These are phyloP conservation scores for Lipophrys pholis DNA, from an alignment of 2,113 vertebrate species.

Conservation along the genomic window DNA sequence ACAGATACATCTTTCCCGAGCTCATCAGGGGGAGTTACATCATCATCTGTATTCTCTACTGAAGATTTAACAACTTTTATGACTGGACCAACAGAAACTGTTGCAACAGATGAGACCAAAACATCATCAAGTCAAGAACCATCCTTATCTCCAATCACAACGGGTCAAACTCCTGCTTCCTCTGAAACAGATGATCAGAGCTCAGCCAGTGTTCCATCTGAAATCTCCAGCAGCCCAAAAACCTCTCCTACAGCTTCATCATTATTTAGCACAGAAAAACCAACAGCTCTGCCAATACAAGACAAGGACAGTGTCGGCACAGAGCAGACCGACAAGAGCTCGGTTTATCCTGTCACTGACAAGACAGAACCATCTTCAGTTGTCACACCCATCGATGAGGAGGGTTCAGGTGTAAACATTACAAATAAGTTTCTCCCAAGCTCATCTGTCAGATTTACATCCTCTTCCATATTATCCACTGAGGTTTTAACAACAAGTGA, in stretches of 20 bases:
- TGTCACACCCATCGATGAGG: neutral
- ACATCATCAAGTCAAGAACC: neutral
- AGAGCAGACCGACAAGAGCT: neutral
- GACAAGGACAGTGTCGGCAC: neutral
- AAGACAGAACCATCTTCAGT: rapidly evolving
- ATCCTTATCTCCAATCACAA: neutral
- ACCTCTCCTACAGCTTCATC: neutral
- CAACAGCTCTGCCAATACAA: neutral
- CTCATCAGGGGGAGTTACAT: neutral
- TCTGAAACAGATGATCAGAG: constrained; percentile 13
- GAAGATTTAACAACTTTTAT: neutral
- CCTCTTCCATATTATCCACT: neutral
- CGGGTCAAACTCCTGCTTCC: neutral
- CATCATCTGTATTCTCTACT: constrained; percentile 13
- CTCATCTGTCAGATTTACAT: neutral
- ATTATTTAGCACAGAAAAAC: constrained; percentile 21
- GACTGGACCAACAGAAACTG: neutral
- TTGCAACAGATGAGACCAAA: neutral
- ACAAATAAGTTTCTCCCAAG: neutral
- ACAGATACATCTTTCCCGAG: constrained; percentile 1
- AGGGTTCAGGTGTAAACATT: neutral
- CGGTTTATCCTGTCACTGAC: neutral
- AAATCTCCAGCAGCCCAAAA: neutral
- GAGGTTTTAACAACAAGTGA: constrained; percentile 3
- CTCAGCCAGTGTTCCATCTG: constrained; percentile 7